Conservation (phyloP, 2,888 invertebrate genomes). For the Lycia hirtaria region DNA sequence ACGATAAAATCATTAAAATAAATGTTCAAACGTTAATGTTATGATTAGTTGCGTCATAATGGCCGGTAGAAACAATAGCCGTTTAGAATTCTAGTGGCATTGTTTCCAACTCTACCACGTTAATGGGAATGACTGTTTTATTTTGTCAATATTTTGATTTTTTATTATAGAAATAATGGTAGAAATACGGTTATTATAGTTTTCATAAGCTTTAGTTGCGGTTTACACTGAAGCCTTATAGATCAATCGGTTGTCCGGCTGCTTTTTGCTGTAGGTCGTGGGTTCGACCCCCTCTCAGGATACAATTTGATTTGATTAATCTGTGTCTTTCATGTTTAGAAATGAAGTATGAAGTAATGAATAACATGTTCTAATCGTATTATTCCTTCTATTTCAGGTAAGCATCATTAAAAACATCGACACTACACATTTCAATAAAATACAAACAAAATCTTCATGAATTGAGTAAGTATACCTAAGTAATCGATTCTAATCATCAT, state of each 20-base stretch:
- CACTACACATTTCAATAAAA: neutral
- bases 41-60: constrained; percentile 5
- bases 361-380: neutral
- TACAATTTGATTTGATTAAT: too few species aligned
- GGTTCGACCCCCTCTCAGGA: too few species aligned
- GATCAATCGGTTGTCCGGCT: too few species aligned
- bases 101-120: constrained; percentile 5
- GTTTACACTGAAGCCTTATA: too few species aligned
- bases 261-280: too few species aligned
- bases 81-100: constrained; percentile 22
- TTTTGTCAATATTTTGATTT: constrained; percentile 4
- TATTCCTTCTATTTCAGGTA: constrained; percentile 16
- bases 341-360: too few species aligned
- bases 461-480: neutral
- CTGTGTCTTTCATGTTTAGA: too few species aligned
- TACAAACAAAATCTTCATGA: neutral
- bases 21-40: constrained; percentile 3
- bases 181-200: too few species aligned
- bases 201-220: too few species aligned
- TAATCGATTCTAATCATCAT: too few species aligned
- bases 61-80: constrained; percentile 6
- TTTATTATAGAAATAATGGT: too few species aligned
- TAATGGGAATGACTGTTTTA: constrained; percentile 2
- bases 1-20: constrained; percentile 4
- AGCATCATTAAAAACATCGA: neutral